Percentiles rank a stretch among this genome's conserved stretches.
Conservation (phyloP, 1,140 invertebrate genomes). For the Carposina sasakii region DNA sequence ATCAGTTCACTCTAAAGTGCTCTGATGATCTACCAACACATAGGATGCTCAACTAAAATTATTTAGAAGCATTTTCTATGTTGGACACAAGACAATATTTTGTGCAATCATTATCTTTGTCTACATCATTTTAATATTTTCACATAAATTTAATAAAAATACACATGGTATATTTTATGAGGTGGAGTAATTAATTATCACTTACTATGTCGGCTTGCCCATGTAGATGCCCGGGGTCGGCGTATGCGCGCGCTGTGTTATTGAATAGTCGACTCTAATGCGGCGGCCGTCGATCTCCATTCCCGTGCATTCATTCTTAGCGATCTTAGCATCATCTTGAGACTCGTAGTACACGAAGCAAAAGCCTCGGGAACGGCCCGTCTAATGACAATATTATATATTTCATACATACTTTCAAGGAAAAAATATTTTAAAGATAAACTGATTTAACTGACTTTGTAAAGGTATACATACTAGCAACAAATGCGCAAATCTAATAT, state of each 20-base stretch:
- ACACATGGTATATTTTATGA: too few relatives aligned
- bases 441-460: too few relatives aligned
- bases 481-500: too few relatives aligned
- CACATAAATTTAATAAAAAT: too few relatives aligned
- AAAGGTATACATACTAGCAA: too few relatives aligned
- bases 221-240: constrained; percentile 99
- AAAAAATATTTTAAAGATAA: too few relatives aligned
- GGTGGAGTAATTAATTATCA: constrained; percentile 17
- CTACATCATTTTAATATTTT: too few relatives aligned
- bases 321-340: constrained; percentile 91
- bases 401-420: too few relatives aligned
- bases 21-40: constrained; percentile 42
- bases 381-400: constrained; percentile 73
- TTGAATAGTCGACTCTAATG: constrained; percentile 97
- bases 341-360: constrained; percentile 97
- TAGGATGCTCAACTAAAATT: constrained; percentile 17
- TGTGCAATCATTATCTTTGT: not conserved
- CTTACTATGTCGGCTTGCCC: constrained; percentile 92
- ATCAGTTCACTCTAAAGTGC: constrained; percentile 45
- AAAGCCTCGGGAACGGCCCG: constrained; percentile 94
- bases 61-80: constrained; percentile 16
- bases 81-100: constrained; percentile 7
- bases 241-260: constrained; percentile 97
- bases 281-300: constrained; percentile 95
- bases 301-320: constrained; percentile 94